Conservation (phyloP, 1,140 invertebrate genomes). For the Temnothorax longispinosus region DNA sequence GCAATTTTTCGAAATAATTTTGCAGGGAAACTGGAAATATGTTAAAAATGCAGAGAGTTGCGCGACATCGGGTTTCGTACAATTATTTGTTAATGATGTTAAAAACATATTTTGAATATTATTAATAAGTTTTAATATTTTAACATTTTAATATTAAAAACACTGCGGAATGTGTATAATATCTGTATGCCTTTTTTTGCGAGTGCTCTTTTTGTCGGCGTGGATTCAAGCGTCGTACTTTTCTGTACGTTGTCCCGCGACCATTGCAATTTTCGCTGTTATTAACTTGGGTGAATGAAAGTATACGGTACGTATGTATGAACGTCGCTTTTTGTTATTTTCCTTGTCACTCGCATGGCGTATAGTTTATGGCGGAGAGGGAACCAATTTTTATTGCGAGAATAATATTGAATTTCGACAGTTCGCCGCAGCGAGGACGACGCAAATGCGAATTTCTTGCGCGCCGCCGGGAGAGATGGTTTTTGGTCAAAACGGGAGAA, state of each 20-base stretch:
- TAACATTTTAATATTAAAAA: conserved; percentile 39
- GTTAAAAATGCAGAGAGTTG: neutral
- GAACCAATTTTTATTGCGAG: conserved; percentile 56
- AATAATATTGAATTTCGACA: conserved; percentile 53
- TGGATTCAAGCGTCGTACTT: conserved; percentile 15
- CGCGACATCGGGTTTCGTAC: neutral
- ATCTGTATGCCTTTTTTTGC: neutral
- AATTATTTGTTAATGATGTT: conserved; percentile 25
- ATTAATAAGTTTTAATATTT: conserved; percentile 2
- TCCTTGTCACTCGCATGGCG: conserved; percentile 34
- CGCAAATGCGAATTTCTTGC: conserved; percentile 50
- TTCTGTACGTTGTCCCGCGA: conserved; percentile 19
- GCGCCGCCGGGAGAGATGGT: neutral
- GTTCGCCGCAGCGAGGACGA: neutral
- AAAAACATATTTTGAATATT: conserved; percentile 18
- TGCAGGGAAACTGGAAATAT: neutral
- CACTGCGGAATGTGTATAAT: conserved; percentile 26
- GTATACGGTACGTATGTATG: conserved; percentile 28
- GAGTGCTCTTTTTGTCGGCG: conserved; percentile 14
- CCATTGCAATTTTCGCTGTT: conserved; percentile 58
- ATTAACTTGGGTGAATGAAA: conserved; percentile 58
- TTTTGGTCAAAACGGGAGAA: conserved; percentile 45
- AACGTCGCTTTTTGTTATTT: conserved; percentile 46
- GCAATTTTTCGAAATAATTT: neutral
- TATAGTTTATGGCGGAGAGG: conserved; percentile 13